Base-by-base conservation (phyloP, 2,113 vertebrate species). In the Lagopus muta region DNA sequence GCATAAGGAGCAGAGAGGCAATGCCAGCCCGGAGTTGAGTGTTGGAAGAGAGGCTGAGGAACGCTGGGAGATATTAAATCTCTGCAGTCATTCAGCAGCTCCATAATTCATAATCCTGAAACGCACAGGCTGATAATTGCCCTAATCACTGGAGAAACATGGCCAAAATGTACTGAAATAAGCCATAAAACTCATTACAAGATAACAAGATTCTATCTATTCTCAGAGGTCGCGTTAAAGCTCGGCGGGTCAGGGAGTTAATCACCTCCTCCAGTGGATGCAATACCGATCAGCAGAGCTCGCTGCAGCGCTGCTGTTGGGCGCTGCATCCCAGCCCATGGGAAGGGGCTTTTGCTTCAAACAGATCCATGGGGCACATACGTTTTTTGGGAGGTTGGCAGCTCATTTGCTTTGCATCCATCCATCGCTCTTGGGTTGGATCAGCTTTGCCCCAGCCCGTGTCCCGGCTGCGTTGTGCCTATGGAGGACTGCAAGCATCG, bases 151-250 rank as follows among this genome's bases (percentile, higher is more conserved):
- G 95, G 92, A 97, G 95, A 97, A 98, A 98, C 96, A 96, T 96
- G 95, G 93, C 89, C 97, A 96, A 94, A 97, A 97, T 95, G 95
- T 97, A 97, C 96, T 97, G 96, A 97, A 98, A 97, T 97, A 97
- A 97, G 96, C 96, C 96, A 97, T 98, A 97, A 98, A 98, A 97
- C 97, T 97, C 97, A 97, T 98, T 98, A 98, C 97, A 98, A 98
- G 98, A 97, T 98, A 98, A 97, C 96, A 97, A 97, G 97, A 97
- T 98, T 96, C 96, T 97, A 95, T 97, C 95, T 97, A 89, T 97
- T 97, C 98, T 98, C 97, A 1, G 88, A 97, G 97, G 97, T 98
- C 94, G 95, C 54, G 62, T 96, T 94, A 96, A 89, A 96, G 93
- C 93, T 93, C 57, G 55, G 66, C 79, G 93, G 97, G 97, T 97